Evolutionary conservation across 2,797 vertebrate species (phyloP).

Genomic region (Periparus ater): DNA sequence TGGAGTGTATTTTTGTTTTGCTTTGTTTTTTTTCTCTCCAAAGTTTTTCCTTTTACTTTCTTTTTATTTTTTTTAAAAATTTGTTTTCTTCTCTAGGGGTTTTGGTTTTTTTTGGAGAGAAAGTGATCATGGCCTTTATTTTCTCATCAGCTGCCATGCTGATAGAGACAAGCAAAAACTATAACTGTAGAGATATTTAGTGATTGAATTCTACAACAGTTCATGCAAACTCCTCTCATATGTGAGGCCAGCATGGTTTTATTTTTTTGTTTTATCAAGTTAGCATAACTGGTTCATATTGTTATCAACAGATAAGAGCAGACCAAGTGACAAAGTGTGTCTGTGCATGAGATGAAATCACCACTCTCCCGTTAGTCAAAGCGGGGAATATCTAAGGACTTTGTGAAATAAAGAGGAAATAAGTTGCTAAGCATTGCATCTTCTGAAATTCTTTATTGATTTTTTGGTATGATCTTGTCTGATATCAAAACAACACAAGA

Average conservation of each 20-base stretch:
- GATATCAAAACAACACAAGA: neutral
- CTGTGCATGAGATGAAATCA: neutral
- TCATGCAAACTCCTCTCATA: neutral
- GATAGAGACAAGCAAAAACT: neutral
- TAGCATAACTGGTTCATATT: neutral
- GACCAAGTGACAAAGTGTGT: neutral
- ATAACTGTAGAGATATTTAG: neutral
- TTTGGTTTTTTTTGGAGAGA: neutral
- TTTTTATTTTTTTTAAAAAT: no score
- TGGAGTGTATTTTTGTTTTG: accelerated
- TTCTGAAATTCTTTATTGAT: neutral
- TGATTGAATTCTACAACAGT: neutral
- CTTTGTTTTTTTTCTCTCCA: neutral
- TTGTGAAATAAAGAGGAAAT: neutral
- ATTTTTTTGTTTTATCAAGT: neutral
- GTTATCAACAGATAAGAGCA: neutral
- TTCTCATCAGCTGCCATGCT: neutral
- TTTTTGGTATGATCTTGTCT: neutral
- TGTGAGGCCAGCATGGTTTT: accelerated
- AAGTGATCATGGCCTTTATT: neutral
- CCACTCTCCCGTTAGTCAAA: neutral
- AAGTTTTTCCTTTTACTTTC: no score
- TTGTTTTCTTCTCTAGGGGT: neutral
- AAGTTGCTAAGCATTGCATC: neutral
- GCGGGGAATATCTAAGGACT: neutral